These are phyloP conservation scores for Zophobas morio DNA, from an alignment of 1,140 invertebrate genomes.

Conservation along the genomic window DNA sequence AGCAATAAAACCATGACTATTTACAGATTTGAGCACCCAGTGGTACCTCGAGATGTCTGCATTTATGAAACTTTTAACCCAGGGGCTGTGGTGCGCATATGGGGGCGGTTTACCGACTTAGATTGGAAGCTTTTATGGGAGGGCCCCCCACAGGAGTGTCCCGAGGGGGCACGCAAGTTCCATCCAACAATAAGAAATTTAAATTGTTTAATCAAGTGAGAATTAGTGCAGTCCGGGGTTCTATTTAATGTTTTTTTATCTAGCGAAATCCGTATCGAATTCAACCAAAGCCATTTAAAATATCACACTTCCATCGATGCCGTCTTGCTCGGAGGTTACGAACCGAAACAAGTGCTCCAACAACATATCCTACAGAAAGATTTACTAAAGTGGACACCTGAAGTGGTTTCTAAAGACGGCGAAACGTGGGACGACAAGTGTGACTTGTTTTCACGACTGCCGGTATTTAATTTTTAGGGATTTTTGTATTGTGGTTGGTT, in stretches of 20 bases:
- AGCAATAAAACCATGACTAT: conserved; percentile 30
- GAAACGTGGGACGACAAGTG: neutral
- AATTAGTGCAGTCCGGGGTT: neutral
- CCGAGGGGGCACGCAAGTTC: conserved; percentile 81
- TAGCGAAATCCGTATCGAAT: conserved; percentile 85
- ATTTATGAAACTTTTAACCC: conserved; percentile 94
- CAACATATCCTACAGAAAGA: conserved; percentile 55
- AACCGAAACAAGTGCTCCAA: conserved; percentile 55
- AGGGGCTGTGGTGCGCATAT: conserved; percentile 87
- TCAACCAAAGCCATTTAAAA: conserved; percentile 84
- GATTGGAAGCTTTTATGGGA: conserved; percentile 86
- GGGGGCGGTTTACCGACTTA: conserved; percentile 74
- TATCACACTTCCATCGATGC: conserved; percentile 94
- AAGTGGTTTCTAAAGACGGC: neutral
- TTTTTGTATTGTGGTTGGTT: too few relatives aligned
- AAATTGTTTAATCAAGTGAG: conserved; percentile 77
- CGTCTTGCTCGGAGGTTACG: conserved; percentile 78
- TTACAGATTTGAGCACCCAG: conserved; percentile 81
- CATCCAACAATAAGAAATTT: conserved; percentile 78
- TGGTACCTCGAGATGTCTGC: conserved; percentile 83
- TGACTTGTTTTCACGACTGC: conserved; percentile 21
- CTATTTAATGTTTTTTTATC: conserved; percentile 58
- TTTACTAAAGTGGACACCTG: conserved; percentile 25
- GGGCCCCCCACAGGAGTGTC: conserved; percentile 75
- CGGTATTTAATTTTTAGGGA: conserved; percentile 5